Conservation (phyloP, 2,797 vertebrate species). For the Novumbra hubbsi region DNA sequence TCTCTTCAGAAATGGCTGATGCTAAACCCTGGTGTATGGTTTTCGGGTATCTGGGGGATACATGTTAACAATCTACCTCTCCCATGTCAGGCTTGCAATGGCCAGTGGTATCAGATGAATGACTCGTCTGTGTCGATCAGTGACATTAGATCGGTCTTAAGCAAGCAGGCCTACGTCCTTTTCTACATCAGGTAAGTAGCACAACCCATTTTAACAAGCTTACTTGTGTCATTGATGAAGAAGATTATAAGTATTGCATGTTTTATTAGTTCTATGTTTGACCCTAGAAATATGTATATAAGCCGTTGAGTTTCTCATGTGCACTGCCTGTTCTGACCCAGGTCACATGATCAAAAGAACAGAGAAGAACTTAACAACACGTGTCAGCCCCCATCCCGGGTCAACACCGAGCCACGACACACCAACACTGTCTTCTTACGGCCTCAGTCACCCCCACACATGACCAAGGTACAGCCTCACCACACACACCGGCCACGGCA, state of each 20-base stretch:
- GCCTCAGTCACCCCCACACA: constrained; percentile 84
- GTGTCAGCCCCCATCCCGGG: constrained; percentile 73
- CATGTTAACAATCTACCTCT: neutral
- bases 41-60: constrained; percentile 1
- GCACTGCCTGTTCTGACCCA: constrained; percentile 43
- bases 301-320: neutral
- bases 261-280: neutral
- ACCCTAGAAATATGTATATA: neutral
- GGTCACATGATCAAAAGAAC: constrained; percentile 84
- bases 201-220: neutral
- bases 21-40: neutral
- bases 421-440: constrained; percentile 80
- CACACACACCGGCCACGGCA: neutral
- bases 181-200: constrained; percentile 92
- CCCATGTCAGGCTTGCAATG: constrained; percentile 85
- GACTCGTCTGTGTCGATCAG: constrained; percentile 89
- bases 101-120: constrained; percentile 98
- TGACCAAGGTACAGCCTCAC: constrained; percentile 80
- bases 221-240: neutral
- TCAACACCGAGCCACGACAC: constrained; percentile 73
- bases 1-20: neutral
- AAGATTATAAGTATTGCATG: neutral
- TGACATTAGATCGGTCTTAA: constrained; percentile 90
- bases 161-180: constrained; percentile 94
- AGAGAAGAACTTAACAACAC: constrained; percentile 76